Conservation (phyloP, 2,113 vertebrate species). For the Otolemur garnettii region DNA sequence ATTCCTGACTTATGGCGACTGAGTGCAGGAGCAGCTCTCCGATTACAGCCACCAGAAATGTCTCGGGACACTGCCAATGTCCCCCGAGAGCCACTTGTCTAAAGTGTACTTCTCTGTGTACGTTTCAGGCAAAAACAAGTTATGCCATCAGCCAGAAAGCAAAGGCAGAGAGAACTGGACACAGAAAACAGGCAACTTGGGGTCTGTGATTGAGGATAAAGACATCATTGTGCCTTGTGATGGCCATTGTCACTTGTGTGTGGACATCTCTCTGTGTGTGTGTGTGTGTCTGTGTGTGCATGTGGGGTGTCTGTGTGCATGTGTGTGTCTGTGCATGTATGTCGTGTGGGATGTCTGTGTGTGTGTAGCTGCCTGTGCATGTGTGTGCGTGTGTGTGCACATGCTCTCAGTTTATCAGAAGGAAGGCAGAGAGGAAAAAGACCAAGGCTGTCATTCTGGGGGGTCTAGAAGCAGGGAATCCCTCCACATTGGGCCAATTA, state of each 20-base stretch:
- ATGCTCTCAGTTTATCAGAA: background rate
- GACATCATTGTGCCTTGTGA: rapidly evolving
- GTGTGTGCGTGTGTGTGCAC: too few relatives aligned
- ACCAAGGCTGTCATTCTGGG: background rate
- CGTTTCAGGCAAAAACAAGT: background rate
- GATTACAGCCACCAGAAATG: rapidly evolving
- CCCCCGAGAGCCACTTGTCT: background rate
- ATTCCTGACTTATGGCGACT: rapidly evolving
- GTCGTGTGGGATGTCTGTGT: background rate
- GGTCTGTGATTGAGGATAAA: background rate
- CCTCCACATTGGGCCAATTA: background rate
- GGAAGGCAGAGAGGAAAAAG: background rate
- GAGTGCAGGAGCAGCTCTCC: rapidly evolving
- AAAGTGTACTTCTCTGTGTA: background rate
- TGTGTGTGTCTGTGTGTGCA: too few relatives aligned
- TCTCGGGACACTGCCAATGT: background rate
- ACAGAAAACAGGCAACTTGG: too few relatives aligned
- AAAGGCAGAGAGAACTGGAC: background rate
- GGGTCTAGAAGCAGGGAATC: background rate
- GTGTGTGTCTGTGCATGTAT: too few relatives aligned
- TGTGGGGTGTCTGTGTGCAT: too few relatives aligned
- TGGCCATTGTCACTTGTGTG: background rate
- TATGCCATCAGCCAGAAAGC: background rate
- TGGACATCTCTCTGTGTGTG: too few relatives aligned
- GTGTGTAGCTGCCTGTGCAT: too few relatives aligned